Percentiles rank a stretch among this genome's conserved stretches.
Evolutionary conservation across 1,140 invertebrate species (phyloP).

Genomic region (Lamellibrachia luymesi): DNA sequence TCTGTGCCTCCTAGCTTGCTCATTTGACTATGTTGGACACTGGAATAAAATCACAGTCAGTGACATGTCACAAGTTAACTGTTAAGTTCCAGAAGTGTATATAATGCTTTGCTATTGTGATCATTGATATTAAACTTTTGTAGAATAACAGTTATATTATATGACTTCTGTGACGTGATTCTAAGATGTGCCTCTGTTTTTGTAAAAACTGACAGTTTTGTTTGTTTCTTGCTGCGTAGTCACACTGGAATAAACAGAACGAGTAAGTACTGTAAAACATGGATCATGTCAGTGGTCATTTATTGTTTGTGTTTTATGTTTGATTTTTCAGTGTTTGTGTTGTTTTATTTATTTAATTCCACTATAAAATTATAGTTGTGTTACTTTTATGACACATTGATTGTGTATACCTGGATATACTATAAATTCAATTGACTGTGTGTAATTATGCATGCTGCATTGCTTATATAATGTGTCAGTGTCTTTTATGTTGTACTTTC

Average conservation of each 20-base stretch:
- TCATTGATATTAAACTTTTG: neutral
- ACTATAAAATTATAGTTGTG: neutral
- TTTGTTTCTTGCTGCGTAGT: neutral
- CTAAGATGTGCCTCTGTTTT: neutral
- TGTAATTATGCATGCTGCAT: neutral
- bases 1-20: too few relatives aligned
- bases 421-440: neutral
- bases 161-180: neutral
- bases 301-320: neutral
- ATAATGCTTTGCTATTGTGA: neutral
- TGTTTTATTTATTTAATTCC: neutral
- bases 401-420: neutral
- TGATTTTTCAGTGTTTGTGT: neutral
- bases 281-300: neutral
- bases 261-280: neutral
- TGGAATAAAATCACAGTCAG: neutral
- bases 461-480: too few relatives aligned
- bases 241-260: neutral
- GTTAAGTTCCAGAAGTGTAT: neutral
- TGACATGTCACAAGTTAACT: neutral
- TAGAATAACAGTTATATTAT: too few relatives aligned
- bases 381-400: neutral
- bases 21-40: neutral
- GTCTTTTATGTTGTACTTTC: too few relatives aligned
- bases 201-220: neutral